Conservation (phyloP, 2,888 invertebrate genomes). For the Callyntrura guangdongensis region DNA sequence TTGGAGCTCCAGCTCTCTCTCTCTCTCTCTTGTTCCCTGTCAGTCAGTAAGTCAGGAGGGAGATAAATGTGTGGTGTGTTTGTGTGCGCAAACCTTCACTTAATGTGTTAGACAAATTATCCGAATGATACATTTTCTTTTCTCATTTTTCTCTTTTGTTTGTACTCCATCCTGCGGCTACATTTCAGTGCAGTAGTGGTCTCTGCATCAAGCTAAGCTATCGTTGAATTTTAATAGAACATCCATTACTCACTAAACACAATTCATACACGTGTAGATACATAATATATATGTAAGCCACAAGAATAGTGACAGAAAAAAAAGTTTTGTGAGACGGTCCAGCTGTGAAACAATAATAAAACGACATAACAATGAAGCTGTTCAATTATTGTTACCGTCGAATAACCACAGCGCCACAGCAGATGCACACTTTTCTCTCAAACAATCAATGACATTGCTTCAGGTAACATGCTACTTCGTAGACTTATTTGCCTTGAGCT, state of each 20-base stretch:
- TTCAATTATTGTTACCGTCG: slow-evolving; percentile 57
- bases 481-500: neutral
- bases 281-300: slow-evolving; percentile 35
- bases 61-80: neutral
- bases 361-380: slow-evolving; percentile 64
- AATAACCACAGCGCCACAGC: slow-evolving; percentile 54
- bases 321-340: slow-evolving; percentile 50
- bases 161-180: slow-evolving; percentile 29
- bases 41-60: slow-evolving; percentile 67
- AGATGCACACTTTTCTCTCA: slow-evolving; percentile 63
- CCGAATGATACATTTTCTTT: slow-evolving; percentile 25
- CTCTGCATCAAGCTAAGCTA: slow-evolving; percentile 35
- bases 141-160: slow-evolving; percentile 19
- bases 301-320: slow-evolving; percentile 32
- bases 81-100: neutral
- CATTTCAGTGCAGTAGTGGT: neutral
- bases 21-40: too few species aligned
- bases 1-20: slow-evolving; percentile 69
- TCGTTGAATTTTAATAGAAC: slow-evolving; percentile 33
- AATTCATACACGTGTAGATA: neutral
- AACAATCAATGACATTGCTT: neutral
- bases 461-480: slow-evolving; percentile 9
- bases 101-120: slow-evolving; percentile 12
- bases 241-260: neutral
- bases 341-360: slow-evolving; percentile 73